Conservation (phyloP, 2,888 invertebrate species). For the Erebia palarica region DNA sequence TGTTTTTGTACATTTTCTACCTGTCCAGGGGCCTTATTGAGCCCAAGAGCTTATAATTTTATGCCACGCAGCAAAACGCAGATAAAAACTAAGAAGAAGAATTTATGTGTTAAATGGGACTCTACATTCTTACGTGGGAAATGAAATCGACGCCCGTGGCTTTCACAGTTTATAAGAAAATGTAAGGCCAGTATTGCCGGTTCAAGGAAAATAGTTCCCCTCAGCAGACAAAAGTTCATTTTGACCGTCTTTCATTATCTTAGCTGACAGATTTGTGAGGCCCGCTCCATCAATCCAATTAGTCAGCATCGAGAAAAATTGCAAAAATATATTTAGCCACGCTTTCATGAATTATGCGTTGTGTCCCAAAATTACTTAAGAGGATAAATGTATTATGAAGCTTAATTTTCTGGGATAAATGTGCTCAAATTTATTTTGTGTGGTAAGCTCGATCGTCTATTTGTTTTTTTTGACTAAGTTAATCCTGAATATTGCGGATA, state of each 20-base stretch:
- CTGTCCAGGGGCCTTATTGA: no score
- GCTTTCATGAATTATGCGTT: conserved; percentile 28
- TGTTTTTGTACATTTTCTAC: no score
- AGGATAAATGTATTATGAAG: conserved; percentile 29
- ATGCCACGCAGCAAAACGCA: no score
- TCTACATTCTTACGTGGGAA: background rate
- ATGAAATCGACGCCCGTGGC: background rate
- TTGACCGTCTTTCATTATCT: conserved; percentile 67
- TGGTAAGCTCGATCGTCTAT: conserved; percentile 7
- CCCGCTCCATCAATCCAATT: conserved; percentile 73
- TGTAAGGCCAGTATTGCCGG: conserved; percentile 41
- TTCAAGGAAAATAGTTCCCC: conserved; percentile 46
- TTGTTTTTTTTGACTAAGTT: conserved; percentile 12
- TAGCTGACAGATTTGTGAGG: conserved; percentile 66
- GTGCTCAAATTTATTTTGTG: conserved; percentile 20
- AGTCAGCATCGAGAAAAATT: conserved; percentile 63
- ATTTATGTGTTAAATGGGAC: no score
- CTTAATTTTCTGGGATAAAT: conserved; percentile 23
- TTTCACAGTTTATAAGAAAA: conserved; percentile 31
- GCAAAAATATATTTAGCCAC: conserved; percentile 44
- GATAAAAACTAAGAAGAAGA: no score
- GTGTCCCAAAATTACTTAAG: conserved; percentile 29
- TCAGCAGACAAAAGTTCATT: conserved; percentile 58
- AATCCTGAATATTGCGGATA: background rate
- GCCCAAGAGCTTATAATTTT: no score